Base-by-base conservation (phyloP, 2,797 vertebrate genomes). In the Botia kubotai region DNA sequence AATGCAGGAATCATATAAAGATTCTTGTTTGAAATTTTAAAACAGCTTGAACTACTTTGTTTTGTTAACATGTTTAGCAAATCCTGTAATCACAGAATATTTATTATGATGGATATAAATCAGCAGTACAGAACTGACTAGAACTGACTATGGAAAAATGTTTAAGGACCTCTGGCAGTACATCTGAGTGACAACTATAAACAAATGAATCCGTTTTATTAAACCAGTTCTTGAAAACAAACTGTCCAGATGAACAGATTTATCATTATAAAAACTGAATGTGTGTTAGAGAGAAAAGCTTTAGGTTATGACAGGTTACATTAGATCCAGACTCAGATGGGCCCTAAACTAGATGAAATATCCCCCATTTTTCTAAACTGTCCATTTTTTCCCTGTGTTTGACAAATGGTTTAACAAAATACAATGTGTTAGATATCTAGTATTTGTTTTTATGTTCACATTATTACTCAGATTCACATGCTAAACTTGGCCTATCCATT, bases 401-500 rank as follows among this genome's bases (percentile, higher is more conserved):
- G 74, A 26, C 62, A 76, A 57, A 75, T 33, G 55, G 19, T 75
- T 65, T 57, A 17, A 16, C 19, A 33, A 52, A 74, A 36, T 29
- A 2, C 55, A 16, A 13, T 67, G 23, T 77, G 53, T 63, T 29
- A 16, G 60, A 63, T 63, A 16, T 33, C 13, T 29, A n/a, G n/a
- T 63, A 14, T 33, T 6, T 67, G 55, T 78, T 71, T 67, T 78
- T 16, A 62, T 46, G 83, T 73, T 84, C 71, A 75, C 72, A 53
- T 66, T 65, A 53, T 69, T 84, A 82, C 82, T 83, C 65, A 7
- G 57, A 68, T 60, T 67, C 80, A 79, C 79, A 84, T 81, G 80
- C 43, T 81, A 67, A 55, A 36, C 43, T 81, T 39, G 29, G 39
- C n/a, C 48, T 69, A 70, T 76, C n/a, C n/a, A n/a, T n/a, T n/a